Evolutionary conservation across 1,140 invertebrate genomes (phyloP).

Genomic region (Thrips palmi): DNA sequence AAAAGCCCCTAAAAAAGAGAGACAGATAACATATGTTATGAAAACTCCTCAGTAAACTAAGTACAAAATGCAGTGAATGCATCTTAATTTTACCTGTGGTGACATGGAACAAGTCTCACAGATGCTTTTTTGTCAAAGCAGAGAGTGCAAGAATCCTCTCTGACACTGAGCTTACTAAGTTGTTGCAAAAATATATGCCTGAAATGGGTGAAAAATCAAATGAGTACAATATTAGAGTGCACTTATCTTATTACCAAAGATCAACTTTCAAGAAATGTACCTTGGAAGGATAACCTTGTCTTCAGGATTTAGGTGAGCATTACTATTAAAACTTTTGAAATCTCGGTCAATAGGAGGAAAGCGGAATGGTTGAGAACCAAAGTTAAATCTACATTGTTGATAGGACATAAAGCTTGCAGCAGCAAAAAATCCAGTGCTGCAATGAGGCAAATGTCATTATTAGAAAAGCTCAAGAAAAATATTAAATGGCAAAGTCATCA

Average conservation of each 20-base stretch:
- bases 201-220: constrained; percentile 13
- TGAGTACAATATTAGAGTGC: neutral
- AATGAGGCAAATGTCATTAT: constrained; percentile 15
- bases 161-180: constrained; percentile 50
- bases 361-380: constrained; percentile 63
- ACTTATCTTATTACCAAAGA: neutral
- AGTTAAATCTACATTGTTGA: constrained; percentile 88
- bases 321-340: constrained; percentile 61
- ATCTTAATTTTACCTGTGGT: constrained; percentile 42
- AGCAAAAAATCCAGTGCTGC: constrained; percentile 72
- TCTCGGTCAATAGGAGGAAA: constrained; percentile 47
- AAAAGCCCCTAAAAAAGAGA: constrained; percentile 57
- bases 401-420: constrained; percentile 92
- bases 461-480: constrained; percentile 5
- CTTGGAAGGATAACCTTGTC: constrained; percentile 46
- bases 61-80: neutral
- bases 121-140: constrained; percentile 68
- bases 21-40: constrained; percentile 13
- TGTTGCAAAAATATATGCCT: constrained; percentile 59
- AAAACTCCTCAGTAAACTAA: neutral
- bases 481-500: constrained; percentile 3
- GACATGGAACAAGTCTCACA: constrained; percentile 57
- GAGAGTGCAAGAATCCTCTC: constrained; percentile 72
- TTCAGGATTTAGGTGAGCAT: constrained; percentile 44
- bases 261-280: no score